phyloP scores from a whole-genome alignment of 2,888 invertebrate genomes.

The Andrena trimmerana region DNA sequence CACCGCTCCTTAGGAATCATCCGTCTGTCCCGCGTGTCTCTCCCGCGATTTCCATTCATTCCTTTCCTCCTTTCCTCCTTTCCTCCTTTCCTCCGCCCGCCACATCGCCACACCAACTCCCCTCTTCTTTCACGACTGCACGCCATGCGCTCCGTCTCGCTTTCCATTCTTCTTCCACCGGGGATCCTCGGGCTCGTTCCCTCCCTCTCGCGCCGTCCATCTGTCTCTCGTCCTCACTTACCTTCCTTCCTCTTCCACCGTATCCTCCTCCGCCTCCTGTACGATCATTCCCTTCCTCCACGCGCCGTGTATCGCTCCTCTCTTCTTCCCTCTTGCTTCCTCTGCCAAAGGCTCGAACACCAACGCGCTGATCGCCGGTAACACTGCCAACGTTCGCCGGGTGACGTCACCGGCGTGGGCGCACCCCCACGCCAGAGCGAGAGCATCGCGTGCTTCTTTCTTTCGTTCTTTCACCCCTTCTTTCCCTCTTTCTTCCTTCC shows the following conservation, averaged over 20 bases:
- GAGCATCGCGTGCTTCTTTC: conserved; percentile 48
- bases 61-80: conserved; percentile 80
- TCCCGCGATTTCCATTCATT: conserved; percentile 82
- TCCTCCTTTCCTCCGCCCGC: conserved; percentile 74
- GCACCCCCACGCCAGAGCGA: conserved; percentile 81
- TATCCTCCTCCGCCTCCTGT: conserved; percentile 37
- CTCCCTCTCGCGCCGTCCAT: not conserved
- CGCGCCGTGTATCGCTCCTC: conserved; percentile 43
- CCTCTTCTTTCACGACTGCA: conserved; percentile 29
- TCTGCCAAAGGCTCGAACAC: conserved; percentile 60
- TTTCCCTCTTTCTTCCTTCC: conserved; percentile 37
- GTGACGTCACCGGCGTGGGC: conserved; percentile 84
- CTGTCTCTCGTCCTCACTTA: conserved; percentile 12
- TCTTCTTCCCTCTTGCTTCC: conserved; percentile 39
- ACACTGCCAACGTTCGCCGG: conserved; percentile 81
- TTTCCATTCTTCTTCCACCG: conserved; percentile 43
- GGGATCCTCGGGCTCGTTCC: conserved; percentile 33
- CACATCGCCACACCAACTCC: conserved; percentile 31
- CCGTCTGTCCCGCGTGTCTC: conserved; percentile 77
- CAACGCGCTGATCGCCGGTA: conserved; percentile 75
- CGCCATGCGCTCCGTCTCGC: conserved; percentile 15
- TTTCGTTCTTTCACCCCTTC: conserved; percentile 23
- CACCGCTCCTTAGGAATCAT: conserved; percentile 66
- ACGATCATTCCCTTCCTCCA: conserved; percentile 63
- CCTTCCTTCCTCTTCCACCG: conserved; percentile 41